Base-by-base conservation (phyloP, 2,113 vertebrate genomes). In the Acanthisitta chloris region DNA sequence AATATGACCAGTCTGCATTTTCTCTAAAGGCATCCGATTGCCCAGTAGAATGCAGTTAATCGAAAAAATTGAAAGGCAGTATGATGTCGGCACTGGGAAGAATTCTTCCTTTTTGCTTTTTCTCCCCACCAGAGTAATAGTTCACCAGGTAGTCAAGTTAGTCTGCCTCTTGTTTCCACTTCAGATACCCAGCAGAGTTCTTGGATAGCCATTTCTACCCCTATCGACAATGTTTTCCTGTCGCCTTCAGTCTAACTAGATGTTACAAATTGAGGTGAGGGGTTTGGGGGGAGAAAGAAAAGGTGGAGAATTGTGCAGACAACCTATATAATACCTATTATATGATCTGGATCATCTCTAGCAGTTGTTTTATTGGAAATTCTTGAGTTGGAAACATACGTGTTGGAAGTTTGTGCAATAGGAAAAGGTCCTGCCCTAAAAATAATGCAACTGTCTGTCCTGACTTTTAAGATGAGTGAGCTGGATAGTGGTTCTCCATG, bases 381-480 rank as follows among this genome's bases (percentile, higher is more conserved):
- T 92, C 31, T 85, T 61, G 36, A 65, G 9, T 64, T 92, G 38
- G 15, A 70, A 91, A 74, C 71, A 57, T 86, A 57, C 17, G 7
- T 14, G 1, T 45, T 77, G 46, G 36, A 85, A 91, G 10, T 54
- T n/a, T 5, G 9, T 52, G 46, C 28, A 91, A 85, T 17, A 83
- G 40, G 36, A 67, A 74, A 87, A 78, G n/a, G 15, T 51, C 40
- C 25, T 82, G 29, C 62, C 43, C 52, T 76, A 36, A 72, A 94
- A 94, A 55, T 48, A 88, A 70, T 69, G 31, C 26, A 54, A 5
- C 43, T 40, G 42, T 77, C 62, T 86, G 65, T 61, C 46, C 74
- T 90, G 81, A 79, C 64, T 86, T 94, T 78, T 88, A 54, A 88
- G 93, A 62, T 71, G 51, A 20, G 8, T 84, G 26, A 84, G 42